Percentiles rank a stretch among this genome's conserved stretches.
phyloP scores from a whole-genome alignment of 2,113 vertebrate species.

The Corvus moneduloides region DNA sequence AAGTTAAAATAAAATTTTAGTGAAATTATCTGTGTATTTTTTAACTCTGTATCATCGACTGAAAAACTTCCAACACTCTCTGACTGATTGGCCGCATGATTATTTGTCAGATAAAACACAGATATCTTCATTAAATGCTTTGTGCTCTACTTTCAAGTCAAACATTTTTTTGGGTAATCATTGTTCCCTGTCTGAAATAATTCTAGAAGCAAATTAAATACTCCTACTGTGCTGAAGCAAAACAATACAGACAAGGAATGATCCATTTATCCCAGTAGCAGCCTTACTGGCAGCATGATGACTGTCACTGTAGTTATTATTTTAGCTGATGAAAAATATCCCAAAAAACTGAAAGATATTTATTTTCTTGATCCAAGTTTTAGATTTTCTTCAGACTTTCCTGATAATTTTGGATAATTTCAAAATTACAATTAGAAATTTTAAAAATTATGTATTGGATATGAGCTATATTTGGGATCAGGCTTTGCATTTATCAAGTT shows the following conservation, averaged over 20 bases:
- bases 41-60: not conserved
- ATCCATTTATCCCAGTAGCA: not conserved
- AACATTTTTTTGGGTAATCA: not conserved
- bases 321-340: not conserved
- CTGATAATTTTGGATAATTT: not conserved
- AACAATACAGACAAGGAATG: not conserved
- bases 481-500: not conserved
- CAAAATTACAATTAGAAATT: not conserved
- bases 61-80: not conserved
- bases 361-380: not conserved
- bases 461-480: not conserved
- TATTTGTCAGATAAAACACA: not conserved
- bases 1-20: not conserved
- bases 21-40: not conserved
- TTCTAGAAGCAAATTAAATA: not conserved
- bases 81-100: not conserved
- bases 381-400: not conserved
- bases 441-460: not conserved
- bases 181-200: not conserved
- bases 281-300: not conserved
- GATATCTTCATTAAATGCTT: not conserved
- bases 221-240: not conserved
- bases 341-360: not conserved
- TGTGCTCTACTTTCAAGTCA: not conserved
- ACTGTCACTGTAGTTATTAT: not conserved